Evolutionary conservation across 2,113 vertebrate species (phyloP).

Genomic region (Nanorana parkeri): DNA sequence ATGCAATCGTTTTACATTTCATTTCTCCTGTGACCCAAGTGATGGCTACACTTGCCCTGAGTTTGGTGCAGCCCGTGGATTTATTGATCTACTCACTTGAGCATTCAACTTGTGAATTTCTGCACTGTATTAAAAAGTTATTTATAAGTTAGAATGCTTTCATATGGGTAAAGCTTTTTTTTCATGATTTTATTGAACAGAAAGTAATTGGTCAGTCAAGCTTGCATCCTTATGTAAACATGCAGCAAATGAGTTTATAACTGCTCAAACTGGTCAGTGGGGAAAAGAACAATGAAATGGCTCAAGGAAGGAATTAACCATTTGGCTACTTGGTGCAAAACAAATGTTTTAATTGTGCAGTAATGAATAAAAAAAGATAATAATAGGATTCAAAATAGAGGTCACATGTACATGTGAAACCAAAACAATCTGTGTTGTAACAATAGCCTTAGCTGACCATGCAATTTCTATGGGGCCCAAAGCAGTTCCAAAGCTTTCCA

Average conservation of each 20-base stretch:
- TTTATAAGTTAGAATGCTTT: constrained; percentile 27
- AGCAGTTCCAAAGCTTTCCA: too few relatives aligned
- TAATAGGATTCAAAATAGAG: too few relatives aligned
- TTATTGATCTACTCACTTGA: constrained; percentile 25
- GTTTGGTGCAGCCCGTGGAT: background rate
- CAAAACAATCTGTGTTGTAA: too few relatives aligned
- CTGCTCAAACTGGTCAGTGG: constrained; percentile 4
- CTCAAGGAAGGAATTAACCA: constrained; percentile 10
- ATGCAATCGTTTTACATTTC: constrained; percentile 9
- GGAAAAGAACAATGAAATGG: constrained; percentile 8
- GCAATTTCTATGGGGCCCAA: too few relatives aligned
- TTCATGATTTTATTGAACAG: constrained; percentile 44
- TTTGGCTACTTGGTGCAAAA: background rate
- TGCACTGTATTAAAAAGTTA: constrained; percentile 52
- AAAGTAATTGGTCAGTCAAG: constrained; percentile 44
- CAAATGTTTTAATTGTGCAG: too few relatives aligned
- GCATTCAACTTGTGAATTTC: constrained; percentile 24
- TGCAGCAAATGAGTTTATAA: constrained; percentile 33
- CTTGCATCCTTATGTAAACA: constrained; percentile 39
- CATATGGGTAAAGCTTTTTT: constrained; percentile 26
- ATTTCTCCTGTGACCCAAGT: constrained; percentile 34
- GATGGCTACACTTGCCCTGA: constrained; percentile 26
- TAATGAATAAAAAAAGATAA: too few relatives aligned
- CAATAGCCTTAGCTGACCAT: too few relatives aligned
- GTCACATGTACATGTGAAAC: too few relatives aligned